Conservation (phyloP, 2,888 invertebrate genomes). For the Scelioninae gen. 1 region DNA sequence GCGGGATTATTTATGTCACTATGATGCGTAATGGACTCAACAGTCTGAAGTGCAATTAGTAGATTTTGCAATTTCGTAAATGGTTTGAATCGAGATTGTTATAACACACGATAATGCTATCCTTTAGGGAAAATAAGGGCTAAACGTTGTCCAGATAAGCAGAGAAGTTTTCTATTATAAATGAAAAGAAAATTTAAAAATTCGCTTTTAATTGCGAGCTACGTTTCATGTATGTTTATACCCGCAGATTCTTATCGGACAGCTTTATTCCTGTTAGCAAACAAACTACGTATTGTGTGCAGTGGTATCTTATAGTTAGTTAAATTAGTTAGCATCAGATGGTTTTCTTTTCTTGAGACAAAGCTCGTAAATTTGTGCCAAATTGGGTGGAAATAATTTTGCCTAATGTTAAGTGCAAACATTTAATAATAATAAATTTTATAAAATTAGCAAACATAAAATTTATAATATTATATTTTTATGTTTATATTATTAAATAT, state of each 20-base stretch:
- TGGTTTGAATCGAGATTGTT: constrained; percentile 4
- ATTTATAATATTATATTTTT: no score
- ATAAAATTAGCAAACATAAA: no score
- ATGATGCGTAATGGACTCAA: constrained; percentile 42
- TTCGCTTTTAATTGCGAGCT: constrained; percentile 11
- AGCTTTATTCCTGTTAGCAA: constrained; percentile 13
- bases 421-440: no score
- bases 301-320: not conserved
- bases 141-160: constrained; percentile 12
- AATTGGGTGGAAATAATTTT: no score
- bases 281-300: no score
- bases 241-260: constrained; percentile 13
- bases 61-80: constrained; percentile 30
- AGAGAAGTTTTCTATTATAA: constrained; percentile 31
- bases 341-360: no score
- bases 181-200: constrained; percentile 31
- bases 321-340: constrained; percentile 1
- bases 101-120: constrained; percentile 19
- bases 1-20: constrained; percentile 29
- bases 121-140: not conserved
- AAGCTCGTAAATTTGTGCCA: no score
- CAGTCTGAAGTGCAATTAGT: constrained; percentile 50
- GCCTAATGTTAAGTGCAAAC: no score
- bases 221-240: constrained; percentile 19
- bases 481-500: no score